Evolutionary conservation across 2,888 invertebrate genomes (phyloP).

Genomic region (Muschampia plurimacula): DNA sequence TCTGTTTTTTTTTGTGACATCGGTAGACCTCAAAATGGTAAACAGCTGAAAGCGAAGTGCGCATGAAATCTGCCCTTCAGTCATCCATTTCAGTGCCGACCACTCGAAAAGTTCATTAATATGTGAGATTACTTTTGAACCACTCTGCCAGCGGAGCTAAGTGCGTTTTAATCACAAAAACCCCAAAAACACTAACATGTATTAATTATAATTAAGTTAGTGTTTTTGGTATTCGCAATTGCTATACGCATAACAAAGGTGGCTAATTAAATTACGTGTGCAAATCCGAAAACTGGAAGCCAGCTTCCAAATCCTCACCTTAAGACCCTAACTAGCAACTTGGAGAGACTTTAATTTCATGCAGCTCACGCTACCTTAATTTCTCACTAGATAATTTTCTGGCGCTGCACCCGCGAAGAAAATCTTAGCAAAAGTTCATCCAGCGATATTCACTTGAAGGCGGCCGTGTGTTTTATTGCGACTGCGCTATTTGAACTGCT

Average conservation of each 20-base stretch:
- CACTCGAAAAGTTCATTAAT: too few relatives aligned
- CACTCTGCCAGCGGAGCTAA: too few relatives aligned
- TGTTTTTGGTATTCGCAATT: not conserved
- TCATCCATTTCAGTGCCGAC: too few relatives aligned
- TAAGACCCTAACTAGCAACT: slow-evolving; percentile 56
- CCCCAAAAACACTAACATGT: too few relatives aligned
- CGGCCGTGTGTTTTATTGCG: slow-evolving; percentile 54
- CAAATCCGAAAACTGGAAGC: slow-evolving; percentile 60
- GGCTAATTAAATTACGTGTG: slow-evolving; percentile 62
- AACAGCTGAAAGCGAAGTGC: too few relatives aligned
- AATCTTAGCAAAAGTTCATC: slow-evolving; percentile 67
- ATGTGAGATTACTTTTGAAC: too few relatives aligned
- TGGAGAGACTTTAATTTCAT: slow-evolving; percentile 76
- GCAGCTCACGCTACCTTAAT: slow-evolving; percentile 82
- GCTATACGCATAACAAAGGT: not conserved
- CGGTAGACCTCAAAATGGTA: too few relatives aligned
- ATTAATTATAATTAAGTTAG: not conserved
- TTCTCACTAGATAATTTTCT: slow-evolving; percentile 80
- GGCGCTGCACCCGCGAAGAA: slow-evolving; percentile 69
- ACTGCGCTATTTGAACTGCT: slow-evolving; percentile 42
- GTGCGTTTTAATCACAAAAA: too few relatives aligned
- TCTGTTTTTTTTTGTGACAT: too few relatives aligned
- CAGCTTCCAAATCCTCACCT: slow-evolving; percentile 60
- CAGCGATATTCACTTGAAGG: slow-evolving; percentile 65
- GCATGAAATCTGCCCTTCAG: too few relatives aligned